phyloP scores from a whole-genome alignment of 2,888 invertebrate species.

The Cinara cedri region DNA sequence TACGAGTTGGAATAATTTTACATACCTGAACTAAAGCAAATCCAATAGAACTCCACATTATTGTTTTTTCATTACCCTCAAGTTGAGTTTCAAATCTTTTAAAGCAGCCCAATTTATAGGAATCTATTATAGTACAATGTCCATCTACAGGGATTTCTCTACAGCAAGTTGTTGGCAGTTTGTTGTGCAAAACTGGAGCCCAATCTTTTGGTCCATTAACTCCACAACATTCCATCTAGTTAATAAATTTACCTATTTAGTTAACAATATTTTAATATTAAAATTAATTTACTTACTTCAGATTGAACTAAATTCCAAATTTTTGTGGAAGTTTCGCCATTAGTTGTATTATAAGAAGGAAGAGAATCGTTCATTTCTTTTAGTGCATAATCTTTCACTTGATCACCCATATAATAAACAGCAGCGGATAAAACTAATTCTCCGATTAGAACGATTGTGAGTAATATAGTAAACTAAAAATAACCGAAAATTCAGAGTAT shows the following conservation, averaged over 20 bases:
- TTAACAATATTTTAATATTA: neutral
- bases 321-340: neutral
- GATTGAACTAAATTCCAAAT: conserved; percentile 38
- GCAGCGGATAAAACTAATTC: conserved; percentile 19
- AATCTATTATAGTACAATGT: conserved; percentile 18
- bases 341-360: conserved; percentile 32
- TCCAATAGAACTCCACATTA: conserved; percentile 34
- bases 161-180: conserved; percentile 38
- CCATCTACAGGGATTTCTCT: neutral
- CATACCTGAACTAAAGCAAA: conserved; percentile 46
- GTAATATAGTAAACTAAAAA: conserved; percentile 42
- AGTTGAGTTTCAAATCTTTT: neutral
- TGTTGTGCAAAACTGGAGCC: neutral
- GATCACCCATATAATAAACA: neutral
- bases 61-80: neutral
- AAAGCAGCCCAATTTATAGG: conserved; percentile 16
- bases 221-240: conserved; percentile 40
- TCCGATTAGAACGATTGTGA: conserved; percentile 33
- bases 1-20: neutral
- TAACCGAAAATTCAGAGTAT: neutral
- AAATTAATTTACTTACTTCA: conserved; percentile 23
- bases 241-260: neutral
- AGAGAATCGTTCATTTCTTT: conserved; percentile 24
- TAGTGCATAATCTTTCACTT: conserved; percentile 2
- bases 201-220: conserved; percentile 41